These are phyloP conservation scores for Myopa tessellatipennis DNA, from an alignment of 2,888 invertebrate genomes.

Conservation along the genomic window DNA sequence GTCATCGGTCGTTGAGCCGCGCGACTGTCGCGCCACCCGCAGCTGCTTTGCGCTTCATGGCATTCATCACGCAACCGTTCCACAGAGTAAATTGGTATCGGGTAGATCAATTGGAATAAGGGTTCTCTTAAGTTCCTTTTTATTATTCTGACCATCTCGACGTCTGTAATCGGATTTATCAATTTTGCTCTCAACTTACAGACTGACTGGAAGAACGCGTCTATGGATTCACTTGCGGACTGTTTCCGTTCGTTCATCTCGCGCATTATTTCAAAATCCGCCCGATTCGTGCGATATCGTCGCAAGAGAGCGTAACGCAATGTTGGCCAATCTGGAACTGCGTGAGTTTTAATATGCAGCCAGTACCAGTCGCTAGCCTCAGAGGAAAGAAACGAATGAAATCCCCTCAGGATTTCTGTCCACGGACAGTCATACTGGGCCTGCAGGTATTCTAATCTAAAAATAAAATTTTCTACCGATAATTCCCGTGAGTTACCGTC, in stretches of 20 bases:
- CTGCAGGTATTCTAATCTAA: slow-evolving; percentile 28
- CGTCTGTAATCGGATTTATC: background rate
- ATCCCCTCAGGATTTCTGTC: slow-evolving; percentile 17
- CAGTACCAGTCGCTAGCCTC: slow-evolving; percentile 29
- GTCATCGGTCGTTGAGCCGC: background rate
- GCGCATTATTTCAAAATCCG: slow-evolving; percentile 18
- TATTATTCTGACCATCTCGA: background rate
- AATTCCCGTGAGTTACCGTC: background rate
- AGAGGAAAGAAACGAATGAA: background rate
- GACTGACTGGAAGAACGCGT: slow-evolving; percentile 14
- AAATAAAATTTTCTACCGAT: slow-evolving; percentile 30
- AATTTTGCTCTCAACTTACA: background rate
- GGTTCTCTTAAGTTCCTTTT: too few relatives aligned
- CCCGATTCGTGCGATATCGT: slow-evolving; percentile 3
- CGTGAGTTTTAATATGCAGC: slow-evolving; percentile 13
- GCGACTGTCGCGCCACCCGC: background rate
- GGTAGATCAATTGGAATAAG: too few relatives aligned
- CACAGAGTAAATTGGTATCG: background rate
- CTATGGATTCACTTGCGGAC: slow-evolving; percentile 2
- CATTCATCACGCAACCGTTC: slow-evolving; percentile 35
- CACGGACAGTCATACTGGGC: background rate
- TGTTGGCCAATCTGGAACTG: background rate
- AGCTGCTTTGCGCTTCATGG: slow-evolving; percentile 23
- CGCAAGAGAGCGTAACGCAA: background rate
- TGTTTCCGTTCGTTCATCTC: slow-evolving; percentile 26